Conservation (phyloP, 2,113 vertebrate genomes). For the Tychaedon coryphoeus region DNA sequence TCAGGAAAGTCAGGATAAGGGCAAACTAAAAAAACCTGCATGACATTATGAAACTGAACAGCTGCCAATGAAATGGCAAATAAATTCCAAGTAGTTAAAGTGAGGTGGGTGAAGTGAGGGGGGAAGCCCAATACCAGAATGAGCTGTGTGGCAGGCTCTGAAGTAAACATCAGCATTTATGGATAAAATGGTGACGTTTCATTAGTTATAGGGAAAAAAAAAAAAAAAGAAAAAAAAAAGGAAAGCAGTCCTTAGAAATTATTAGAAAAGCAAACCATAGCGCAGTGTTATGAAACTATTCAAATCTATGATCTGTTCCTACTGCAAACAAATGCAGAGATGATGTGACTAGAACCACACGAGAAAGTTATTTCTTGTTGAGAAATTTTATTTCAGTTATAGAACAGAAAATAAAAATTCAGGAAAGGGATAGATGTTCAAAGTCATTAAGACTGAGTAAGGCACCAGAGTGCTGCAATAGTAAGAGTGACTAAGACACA, state of each 20-base stretch:
- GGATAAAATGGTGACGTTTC: background rate
- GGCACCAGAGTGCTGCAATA: background rate
- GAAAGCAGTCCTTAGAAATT: background rate
- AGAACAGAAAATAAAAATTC: background rate
- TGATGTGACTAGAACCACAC: background rate
- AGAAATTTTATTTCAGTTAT: background rate
- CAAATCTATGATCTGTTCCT: background rate
- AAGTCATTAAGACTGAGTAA: background rate
- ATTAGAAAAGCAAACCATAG: background rate
- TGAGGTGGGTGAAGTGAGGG: accelerated
- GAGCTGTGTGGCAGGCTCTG: background rate
- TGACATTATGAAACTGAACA: background rate
- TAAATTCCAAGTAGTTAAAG: background rate
- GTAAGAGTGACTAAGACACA: background rate
- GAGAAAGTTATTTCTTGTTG: background rate
- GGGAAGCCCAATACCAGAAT: background rate
- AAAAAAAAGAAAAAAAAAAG: background rate
- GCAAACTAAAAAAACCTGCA: background rate
- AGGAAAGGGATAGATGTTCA: background rate
- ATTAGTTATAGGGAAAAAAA: background rate
- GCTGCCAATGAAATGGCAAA: background rate
- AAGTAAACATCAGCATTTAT: background rate
- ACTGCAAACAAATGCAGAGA: background rate
- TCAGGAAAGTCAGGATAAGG: background rate
- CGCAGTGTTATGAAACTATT: background rate